Evolutionary conservation across 2,888 invertebrate genomes (phyloP), one percentile per base, ranked within the genome.

Genomic region (Smittia aterrima): DNA sequence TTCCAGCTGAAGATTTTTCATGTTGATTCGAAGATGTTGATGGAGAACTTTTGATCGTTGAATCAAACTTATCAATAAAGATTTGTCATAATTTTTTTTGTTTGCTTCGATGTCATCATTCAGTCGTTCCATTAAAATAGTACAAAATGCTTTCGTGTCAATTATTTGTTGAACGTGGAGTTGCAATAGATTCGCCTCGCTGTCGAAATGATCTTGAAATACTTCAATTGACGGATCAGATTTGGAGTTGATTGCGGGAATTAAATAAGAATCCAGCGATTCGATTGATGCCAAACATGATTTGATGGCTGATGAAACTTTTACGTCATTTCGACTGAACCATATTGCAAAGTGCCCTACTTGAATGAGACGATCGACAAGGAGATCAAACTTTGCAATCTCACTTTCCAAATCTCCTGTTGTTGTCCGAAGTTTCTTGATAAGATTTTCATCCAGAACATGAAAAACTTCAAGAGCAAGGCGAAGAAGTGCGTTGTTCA

Each of bases 311-410:
- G 81, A 82, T 77, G 79, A 80, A 1, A 79, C 80, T 77, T 80
- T 80, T 0, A 79, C 68, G 75, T 78, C 80, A 0, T 80, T 78
- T n/a, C 54, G 18, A 0, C 81, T 79, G 75, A 81, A 81, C 0
- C 80, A 78, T 68, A 81, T 80, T 0, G 82, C 81, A 78, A 82
- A 82, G 18, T 81, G 77, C 0, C 83, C 83, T 70, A 83, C 81
- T 76, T 82, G 83, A 0, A 80, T 80, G 13, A 80, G 79, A 1
- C 82, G 79, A 77, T 83, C 83, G 1, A 82, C 76, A 74, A 82
- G 82, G 0, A 82, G 80, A 79, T 83, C 83, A 75, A 83, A 83
- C 75, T 82, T 81, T 1, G 82, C 82, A 74, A 82, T 81, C 1
- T 79, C 76, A 38, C 80, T 80, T 76, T 83, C 82, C 0, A 58